Base-by-base conservation (phyloP, 2,113 vertebrate species). In the Astur gentilis region DNA sequence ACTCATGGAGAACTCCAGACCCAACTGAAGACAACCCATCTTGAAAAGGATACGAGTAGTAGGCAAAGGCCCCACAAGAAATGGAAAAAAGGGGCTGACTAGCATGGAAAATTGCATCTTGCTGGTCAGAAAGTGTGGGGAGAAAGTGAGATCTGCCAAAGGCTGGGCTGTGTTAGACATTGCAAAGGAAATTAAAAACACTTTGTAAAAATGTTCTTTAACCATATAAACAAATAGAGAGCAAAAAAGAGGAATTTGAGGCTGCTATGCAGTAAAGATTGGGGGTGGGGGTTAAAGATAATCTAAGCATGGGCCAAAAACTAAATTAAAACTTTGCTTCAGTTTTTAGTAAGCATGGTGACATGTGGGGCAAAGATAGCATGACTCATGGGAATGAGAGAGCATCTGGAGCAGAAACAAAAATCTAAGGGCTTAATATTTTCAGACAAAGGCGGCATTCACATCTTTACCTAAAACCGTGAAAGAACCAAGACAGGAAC, bases 111-210 rank as follows among this genome's bases (percentile, higher is more conserved):
- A 93, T 52, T 71, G 19, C 21, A 61, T 78, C 60, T 84, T 83
- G 45, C 9, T 71, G 47, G 70, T 91, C 65, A 94, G 47, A 87
- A 94, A 82, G 18, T 44, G 11, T n/a, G 36, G 21, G 12, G 72
- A 82, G 55, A 91, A 93, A 90, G 25, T 52, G 70, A 93, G 73
- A 89, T 49, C 61, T 96, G 93, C 65, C 84, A 93, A 82, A 89
- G 61, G 23, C 61, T 71, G 47, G 21, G 8, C 38, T 78, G 16
- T 67, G 64, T 84, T 93, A 82, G 34, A 91, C 70, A 47, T 79
- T 91, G 70, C 61, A 94, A 80, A 93, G 91, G 95, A 97, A 97
- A 97, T 96, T 83, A 96, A 94, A 95, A 95, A 82, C 91, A 95
- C 34, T 0, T 65, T 93, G 91, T 96, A 93, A 96, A 96, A 97